Base-by-base conservation (phyloP, 2,113 vertebrate species). In the Pomatorhinus ruficollis region DNA sequence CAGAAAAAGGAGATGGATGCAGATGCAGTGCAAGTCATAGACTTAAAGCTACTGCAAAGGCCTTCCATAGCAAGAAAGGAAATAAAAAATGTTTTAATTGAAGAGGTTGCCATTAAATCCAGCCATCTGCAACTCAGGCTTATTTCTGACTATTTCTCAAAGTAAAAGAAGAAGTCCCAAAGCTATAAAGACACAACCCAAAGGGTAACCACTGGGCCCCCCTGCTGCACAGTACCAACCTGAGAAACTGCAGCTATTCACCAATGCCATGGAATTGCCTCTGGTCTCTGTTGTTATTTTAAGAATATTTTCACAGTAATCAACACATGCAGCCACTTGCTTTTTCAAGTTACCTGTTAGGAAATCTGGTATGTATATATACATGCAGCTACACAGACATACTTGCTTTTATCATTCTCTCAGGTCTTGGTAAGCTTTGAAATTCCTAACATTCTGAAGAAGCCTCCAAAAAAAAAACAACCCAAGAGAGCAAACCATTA, bases 241-340 rank as follows among this genome's bases (percentile, higher is more conserved):
- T n/a, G 22, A 69, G 60, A 61, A 78, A 78, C 12, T 50, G 30
- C 47, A 61, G 56, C 60, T 75, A 12, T 42, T 79, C 47, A 66
- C 12, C 65, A 59, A 19, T 17, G 60, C 6, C 24, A 81, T 3
- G 10, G 45, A 70, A 70, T 2, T 61, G 47, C 30, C 71, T 56
- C 74, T 54, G 31, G 9, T 70, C 77, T 81, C 56, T 84, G 28
- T 31, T 80, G 30, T 4, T 78, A 28, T 31, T 59, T 1, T 22
- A 87, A 84, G 65, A 90, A 42, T 71, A 87, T 79, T 83, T 63
- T 76, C 70, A 82, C 44, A 82, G 35, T 50, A 28, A 90, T 75
- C 70, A 90, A 68, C 52, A 52, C 23, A 63, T 59, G 44, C 49
- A 71, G 60, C 33, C 78, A 75, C 52, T 64, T 88, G 74, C 15